Evolutionary conservation across 2,113 vertebrate species (phyloP).

Genomic region (Hystrix brachyura): DNA sequence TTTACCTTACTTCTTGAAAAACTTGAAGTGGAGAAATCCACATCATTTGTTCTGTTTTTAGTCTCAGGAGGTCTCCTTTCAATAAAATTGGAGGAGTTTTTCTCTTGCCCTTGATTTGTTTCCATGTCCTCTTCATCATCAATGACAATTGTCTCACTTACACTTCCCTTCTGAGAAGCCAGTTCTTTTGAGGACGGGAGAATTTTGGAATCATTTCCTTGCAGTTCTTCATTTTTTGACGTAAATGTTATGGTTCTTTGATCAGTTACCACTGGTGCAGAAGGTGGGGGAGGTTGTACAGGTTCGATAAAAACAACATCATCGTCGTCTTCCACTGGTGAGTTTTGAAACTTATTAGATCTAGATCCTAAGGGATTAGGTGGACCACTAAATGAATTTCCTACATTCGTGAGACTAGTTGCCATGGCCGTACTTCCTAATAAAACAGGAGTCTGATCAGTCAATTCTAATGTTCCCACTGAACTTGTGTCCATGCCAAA

Average conservation of each 20-base stretch:
- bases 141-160: conserved; percentile 97
- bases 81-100: conserved; percentile 89
- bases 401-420: conserved; percentile 92
- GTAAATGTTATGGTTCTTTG: conserved; percentile 87
- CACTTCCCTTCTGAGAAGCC: conserved; percentile 89
- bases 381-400: conserved; percentile 90
- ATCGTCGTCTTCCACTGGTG: conserved; percentile 92
- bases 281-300: conserved; percentile 87
- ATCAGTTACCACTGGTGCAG: conserved; percentile 83
- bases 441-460: conserved; percentile 86
- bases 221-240: conserved; percentile 88
- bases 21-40: conserved; percentile 90
- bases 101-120: conserved; percentile 91
- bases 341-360: conserved; percentile 89
- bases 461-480: conserved; percentile 90
- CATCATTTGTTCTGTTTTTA: conserved; percentile 90
- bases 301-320: conserved; percentile 97
- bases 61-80: conserved; percentile 89
- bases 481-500: conserved; percentile 93
- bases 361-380: conserved; percentile 88
- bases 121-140: conserved; percentile 97
- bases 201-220: conserved; percentile 89
- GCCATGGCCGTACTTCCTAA: conserved; percentile 92
- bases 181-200: conserved; percentile 89
- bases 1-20: conserved; percentile 93